phyloP scores from a whole-genome alignment of 2,888 invertebrate species.

The Ormyrus nitidulus region DNA sequence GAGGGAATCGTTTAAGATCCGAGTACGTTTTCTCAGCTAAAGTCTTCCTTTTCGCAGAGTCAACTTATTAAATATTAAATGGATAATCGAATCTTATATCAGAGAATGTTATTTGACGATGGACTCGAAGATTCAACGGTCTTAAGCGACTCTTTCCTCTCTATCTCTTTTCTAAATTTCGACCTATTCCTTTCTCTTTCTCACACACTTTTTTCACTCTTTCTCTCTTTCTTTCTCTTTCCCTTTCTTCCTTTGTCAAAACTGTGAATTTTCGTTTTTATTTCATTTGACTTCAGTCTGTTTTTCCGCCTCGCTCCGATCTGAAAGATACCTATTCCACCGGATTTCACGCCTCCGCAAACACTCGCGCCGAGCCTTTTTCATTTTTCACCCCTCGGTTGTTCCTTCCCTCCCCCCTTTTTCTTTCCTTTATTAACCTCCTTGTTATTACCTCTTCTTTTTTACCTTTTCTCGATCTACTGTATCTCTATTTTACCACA shows the following conservation, averaged over 20 bases:
- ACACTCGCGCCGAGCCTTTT: constrained; percentile 5
- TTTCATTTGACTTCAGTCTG: constrained; percentile 28
- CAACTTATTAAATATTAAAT: too few relatives aligned
- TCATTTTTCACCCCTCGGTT: constrained; percentile 35
- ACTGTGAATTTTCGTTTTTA: constrained; percentile 25
- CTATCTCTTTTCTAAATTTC: neutral
- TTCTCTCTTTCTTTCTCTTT: constrained; percentile 16
- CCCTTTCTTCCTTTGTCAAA: constrained; percentile 18
- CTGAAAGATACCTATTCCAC: constrained; percentile 43
- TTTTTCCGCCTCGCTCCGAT: constrained; percentile 20
- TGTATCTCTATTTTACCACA: constrained; percentile 9
- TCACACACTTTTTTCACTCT: neutral
- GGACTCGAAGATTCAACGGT: neutral
- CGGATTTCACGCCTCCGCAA: constrained; percentile 29
- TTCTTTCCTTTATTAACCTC: constrained; percentile 9
- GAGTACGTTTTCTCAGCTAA: neutral
- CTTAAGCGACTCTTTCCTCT: neutral
- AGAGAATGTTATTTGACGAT: too few relatives aligned
- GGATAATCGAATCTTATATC: too few relatives aligned
- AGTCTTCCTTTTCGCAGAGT: neutral
- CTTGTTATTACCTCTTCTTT: neutral
- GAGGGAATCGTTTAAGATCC: neutral
- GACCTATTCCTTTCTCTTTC: neutral
- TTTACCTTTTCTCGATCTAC: neutral
- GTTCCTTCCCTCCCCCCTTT: neutral